phyloP scores from a whole-genome alignment of 2,113 vertebrate genomes.

The Aegypius monachus region DNA sequence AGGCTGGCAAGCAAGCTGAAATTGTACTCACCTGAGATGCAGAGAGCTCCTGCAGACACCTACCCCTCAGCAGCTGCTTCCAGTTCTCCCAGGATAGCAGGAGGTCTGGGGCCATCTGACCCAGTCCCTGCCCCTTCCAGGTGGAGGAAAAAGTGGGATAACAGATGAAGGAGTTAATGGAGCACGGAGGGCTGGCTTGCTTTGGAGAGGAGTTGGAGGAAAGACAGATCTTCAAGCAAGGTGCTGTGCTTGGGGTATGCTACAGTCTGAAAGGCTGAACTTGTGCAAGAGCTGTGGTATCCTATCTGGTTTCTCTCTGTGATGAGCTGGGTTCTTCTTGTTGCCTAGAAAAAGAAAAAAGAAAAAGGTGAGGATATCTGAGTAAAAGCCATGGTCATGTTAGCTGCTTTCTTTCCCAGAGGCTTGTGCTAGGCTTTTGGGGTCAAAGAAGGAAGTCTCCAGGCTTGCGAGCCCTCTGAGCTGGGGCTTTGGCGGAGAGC shows the following conservation, averaged over 20 bases:
- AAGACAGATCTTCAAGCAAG: not conserved
- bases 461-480: not conserved
- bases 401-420: not conserved
- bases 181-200: rapidly evolving
- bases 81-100: not conserved
- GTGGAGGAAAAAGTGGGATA: not conserved
- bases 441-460: not conserved
- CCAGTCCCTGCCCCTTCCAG: not conserved
- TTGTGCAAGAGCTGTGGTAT: not conserved
- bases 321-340: not conserved
- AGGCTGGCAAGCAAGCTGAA: not conserved
- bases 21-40: not conserved
- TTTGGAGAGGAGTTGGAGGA: not conserved
- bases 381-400: rapidly evolving
- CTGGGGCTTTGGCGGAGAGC: too few relatives aligned
- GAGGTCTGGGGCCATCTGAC: not conserved
- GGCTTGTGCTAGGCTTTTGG: not conserved
- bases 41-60: not conserved
- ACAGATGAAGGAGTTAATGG: not conserved
- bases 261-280: rapidly evolving
- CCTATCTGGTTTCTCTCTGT: not conserved
- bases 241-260: not conserved
- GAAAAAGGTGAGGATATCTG: not conserved
- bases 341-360: not conserved
- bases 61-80: not conserved